Evolutionary conservation across 2,113 vertebrate species (phyloP), one percentile per base, ranked within the genome.

Genomic region (Podarcis muralis): DNA sequence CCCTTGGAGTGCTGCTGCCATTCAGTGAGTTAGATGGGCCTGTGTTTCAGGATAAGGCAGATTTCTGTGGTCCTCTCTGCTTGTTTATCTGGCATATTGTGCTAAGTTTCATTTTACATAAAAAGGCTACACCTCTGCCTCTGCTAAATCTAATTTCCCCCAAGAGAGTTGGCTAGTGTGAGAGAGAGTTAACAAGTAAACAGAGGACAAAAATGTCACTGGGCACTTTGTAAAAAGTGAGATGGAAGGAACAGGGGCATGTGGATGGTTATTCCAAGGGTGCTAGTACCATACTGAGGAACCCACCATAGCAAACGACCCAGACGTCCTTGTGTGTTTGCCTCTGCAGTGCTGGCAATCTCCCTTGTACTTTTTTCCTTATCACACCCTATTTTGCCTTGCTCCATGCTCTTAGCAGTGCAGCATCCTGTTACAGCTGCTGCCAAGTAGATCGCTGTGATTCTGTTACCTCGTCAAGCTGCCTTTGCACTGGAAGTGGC

Each of bases 361-460:
- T 27, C 12, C 25, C 27, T 16, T 18, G 0, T 35, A 6, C 22
- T 0, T 0, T 3, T 1, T 6, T 30, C 62, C 75, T 11, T 25
- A 1, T 35, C 1, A 0, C 32, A 1, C 25, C 72, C 53, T 18
- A 3, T 4, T 22, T 59, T 6, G 1, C 20, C 69, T 35, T 15
- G 35, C 16, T 57, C 32, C 32, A 9, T 80, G 12, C 40, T 74
- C 7, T 81, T 87, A 62, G 57, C 6, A 82, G 15, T 9, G 0
- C 1, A 0, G 0, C 2, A 2, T 27, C 0, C 0, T 5, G 0
- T 3, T 20, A 25, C 22, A 30, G 43, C 9, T 0, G 32, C 1
- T 3, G 35, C 0, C 0, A 57, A 12, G 43, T 22, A 18, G 4
- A 27, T 0, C 0, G 0, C 32, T 3, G 0, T 0, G n/a, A 1